phyloP scores from a whole-genome alignment of 2,797 vertebrate species.

The Melanotaenia nigrans region DNA sequence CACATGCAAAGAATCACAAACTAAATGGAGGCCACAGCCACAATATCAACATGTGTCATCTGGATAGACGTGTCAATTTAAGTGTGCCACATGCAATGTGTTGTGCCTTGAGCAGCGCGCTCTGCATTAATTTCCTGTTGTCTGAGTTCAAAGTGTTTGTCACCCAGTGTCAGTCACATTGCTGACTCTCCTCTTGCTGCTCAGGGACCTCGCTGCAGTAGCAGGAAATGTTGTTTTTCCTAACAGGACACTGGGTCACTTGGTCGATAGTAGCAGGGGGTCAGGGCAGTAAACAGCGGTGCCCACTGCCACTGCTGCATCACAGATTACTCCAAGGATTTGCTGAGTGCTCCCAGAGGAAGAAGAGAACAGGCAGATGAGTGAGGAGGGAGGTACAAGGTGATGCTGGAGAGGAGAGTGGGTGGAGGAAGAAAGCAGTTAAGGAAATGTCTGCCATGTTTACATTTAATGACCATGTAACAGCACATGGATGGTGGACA shows the following conservation, averaged over 20 bases:
- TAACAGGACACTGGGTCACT: constrained; percentile 78
- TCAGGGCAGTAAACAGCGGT: constrained; percentile 67
- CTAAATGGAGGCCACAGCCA: constrained; percentile 54
- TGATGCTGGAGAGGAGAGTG: constrained; percentile 38
- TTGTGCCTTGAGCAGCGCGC: constrained; percentile 70
- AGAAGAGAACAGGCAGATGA: constrained; percentile 33
- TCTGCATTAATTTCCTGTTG: constrained; percentile 81
- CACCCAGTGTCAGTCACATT: constrained; percentile 79
- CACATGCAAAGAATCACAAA: constrained; percentile 63
- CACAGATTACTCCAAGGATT: constrained; percentile 69
- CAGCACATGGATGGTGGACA: constrained; percentile 31
- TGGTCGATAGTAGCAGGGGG: constrained; percentile 73
- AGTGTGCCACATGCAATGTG: constrained; percentile 61
- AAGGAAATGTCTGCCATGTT: constrained; percentile 41
- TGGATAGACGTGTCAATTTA: constrained; percentile 79
- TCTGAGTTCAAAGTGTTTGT: constrained; percentile 81
- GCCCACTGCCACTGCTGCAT: constrained; percentile 49
- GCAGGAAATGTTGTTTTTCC: constrained; percentile 75
- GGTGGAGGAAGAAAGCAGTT: constrained; percentile 33
- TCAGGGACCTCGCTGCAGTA: constrained; percentile 55
- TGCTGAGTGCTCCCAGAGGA: constrained; percentile 34
- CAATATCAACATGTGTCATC: constrained; percentile 78
- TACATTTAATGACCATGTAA: constrained; percentile 40
- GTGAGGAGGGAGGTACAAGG: constrained; percentile 40
- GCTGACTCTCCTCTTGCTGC: constrained; percentile 50